Evolutionary conservation across 2,888 invertebrate genomes (phyloP), one percentile per base, ranked within the genome.

Genomic region (Timema cristinae): DNA sequence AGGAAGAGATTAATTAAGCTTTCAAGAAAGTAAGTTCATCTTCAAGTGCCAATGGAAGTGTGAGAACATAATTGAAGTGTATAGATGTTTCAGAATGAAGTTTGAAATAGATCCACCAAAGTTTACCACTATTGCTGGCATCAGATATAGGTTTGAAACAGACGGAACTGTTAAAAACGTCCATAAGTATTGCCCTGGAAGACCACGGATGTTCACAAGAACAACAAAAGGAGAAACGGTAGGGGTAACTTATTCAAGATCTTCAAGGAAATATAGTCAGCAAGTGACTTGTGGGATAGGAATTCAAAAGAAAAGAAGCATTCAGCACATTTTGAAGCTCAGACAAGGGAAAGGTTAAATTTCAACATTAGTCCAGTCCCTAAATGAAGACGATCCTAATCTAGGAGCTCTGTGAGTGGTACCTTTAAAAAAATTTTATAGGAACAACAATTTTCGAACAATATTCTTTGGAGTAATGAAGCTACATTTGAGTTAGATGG

Each of bases 1-100:
- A 6, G 13, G 9, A 61, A 70, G 86, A 87, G 75, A 84, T 87
- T 1, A 85, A 82, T 83, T 80, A 84, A 84, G 84, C 81, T 79
- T 78, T 50, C 73, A 75, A 49, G 74, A 75, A 69, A 76, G 79
- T 15, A 68, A 54, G 16, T 67, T 73, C 50, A 13, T 68, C 47
- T 52, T 67, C 54, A 67, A 70, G 66, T 69, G 61, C n/a, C 63
- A 63, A 10, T 70, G 70, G 63, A 70, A 70, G 63, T 66, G 7
- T 7, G 48, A 70, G 6, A 70, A 70, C 50, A 51, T 47, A 52
- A 1, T 47, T 52, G 63, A 70, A 70, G 70, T 70, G 16, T 5
- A 66, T 50, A 66, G 66, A 70, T 66, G 50, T 48, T 66, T 70
- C 15, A 70, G 48, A 70, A 66, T 49, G 50, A 32, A 70, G 32